Conservation (phyloP, 2,888 invertebrate species). For the Lymantria monacha region DNA sequence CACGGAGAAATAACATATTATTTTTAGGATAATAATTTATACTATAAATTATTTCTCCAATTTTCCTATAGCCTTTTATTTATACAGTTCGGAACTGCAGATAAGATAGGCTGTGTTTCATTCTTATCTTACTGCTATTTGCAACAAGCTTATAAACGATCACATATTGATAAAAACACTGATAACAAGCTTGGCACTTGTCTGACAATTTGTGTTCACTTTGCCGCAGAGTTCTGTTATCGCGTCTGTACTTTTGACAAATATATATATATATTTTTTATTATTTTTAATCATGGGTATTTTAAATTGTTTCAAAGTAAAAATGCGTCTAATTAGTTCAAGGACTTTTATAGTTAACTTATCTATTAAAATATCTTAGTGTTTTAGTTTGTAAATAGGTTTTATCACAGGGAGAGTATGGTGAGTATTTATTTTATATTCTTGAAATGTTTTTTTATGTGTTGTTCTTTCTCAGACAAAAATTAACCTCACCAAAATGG, state of each 20-base stretch:
- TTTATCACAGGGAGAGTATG: slow-evolving; percentile 48
- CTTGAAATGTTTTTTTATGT: slow-evolving; percentile 28
- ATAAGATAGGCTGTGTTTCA: slow-evolving; percentile 69
- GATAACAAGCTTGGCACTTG: slow-evolving; percentile 62
- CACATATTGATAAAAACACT: slow-evolving; percentile 66
- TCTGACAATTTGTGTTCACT: slow-evolving; percentile 51
- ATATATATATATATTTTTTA: slow-evolving; percentile 23
- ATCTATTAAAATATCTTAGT: slow-evolving; percentile 47
- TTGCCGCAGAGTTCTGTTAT: slow-evolving; percentile 57
- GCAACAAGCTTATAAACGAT: slow-evolving; percentile 67
- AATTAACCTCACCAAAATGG: slow-evolving; percentile 99
- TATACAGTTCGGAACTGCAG: slow-evolving; percentile 53
- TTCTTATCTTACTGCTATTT: slow-evolving; percentile 74
- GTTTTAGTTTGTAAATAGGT: slow-evolving; percentile 45
- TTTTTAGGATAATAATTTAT: too few relatives aligned
- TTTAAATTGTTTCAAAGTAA: slow-evolving; percentile 55
- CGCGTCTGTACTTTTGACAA: slow-evolving; percentile 49
- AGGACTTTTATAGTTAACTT: slow-evolving; percentile 64
- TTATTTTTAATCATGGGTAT: slow-evolving; percentile 59
- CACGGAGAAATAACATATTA: too few relatives aligned
- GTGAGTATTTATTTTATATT: slow-evolving; percentile 45
- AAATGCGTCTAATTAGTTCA: slow-evolving; percentile 61
- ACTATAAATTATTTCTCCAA: slow-evolving; percentile 11
- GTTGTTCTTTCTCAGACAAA: slow-evolving; percentile 89
- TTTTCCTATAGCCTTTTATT: slow-evolving; percentile 38